These are phyloP conservation scores for Petrophora chlorosata DNA, from an alignment of 2,888 invertebrate genomes.

Conservation along the genomic window DNA sequence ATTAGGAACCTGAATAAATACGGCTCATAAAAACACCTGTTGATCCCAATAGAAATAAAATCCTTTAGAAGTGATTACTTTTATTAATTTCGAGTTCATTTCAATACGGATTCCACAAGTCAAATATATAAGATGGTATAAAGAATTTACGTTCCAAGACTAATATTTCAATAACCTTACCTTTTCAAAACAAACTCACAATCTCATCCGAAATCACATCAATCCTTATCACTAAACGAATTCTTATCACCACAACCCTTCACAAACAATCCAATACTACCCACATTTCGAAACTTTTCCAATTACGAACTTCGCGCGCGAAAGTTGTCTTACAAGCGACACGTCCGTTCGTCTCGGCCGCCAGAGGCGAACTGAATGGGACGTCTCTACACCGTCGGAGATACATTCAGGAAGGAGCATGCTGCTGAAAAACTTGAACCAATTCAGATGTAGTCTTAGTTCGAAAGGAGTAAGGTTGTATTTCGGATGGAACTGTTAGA, in stretches of 20 bases:
- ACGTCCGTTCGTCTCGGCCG: slow-evolving; percentile 20
- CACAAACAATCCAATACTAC: slow-evolving; percentile 19
- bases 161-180: background rate
- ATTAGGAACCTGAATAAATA: background rate
- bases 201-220: slow-evolving; percentile 11
- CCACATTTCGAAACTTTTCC: slow-evolving; percentile 25
- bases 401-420: slow-evolving; percentile 6
- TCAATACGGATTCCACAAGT: too few species aligned
- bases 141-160: background rate
- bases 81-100: too few species aligned
- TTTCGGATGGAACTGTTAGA: background rate
- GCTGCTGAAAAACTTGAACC: background rate
- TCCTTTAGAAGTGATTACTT: too few species aligned
- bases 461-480: background rate
- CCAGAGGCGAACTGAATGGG: slow-evolving; percentile 17
- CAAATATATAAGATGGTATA: background rate
- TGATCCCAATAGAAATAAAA: background rate
- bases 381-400: slow-evolving; percentile 9
- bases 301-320: slow-evolving; percentile 29
- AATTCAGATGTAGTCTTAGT: background rate
- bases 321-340: slow-evolving; percentile 5
- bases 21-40: slow-evolving; percentile 9
- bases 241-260: slow-evolving; percentile 10
- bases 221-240: slow-evolving; percentile 7
- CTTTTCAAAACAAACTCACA: slow-evolving; percentile 6